Conservation (phyloP, 2,888 invertebrate genomes). For the Dyspetes luteomarginatus region DNA sequence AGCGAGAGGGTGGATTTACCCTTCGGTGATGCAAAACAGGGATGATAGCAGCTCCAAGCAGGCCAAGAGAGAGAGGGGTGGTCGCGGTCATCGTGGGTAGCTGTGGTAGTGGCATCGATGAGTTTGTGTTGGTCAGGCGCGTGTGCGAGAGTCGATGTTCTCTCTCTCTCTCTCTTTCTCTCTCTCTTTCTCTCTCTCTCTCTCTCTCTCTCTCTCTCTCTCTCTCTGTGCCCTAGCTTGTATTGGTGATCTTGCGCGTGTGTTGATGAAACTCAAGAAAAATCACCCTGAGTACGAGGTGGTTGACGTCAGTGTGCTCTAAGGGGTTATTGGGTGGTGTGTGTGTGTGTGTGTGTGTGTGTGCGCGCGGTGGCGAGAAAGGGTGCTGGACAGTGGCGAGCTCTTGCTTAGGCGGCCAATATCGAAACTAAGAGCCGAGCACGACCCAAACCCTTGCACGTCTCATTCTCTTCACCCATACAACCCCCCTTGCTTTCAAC, state of each 20-base stretch:
- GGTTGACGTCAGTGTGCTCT: constrained; percentile 74
- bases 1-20: constrained; percentile 57
- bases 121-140: constrained; percentile 68
- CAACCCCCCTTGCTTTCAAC: constrained; percentile 58
- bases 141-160: constrained; percentile 71
- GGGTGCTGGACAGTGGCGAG: constrained; percentile 83
- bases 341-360: too few species aligned
- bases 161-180: too few species aligned
- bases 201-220: too few species aligned
- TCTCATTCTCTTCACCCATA: constrained; percentile 61
- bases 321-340: constrained; percentile 77
- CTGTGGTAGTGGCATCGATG: constrained; percentile 67
- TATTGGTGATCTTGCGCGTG: constrained; percentile 74
- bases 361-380: too few species aligned
- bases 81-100: constrained; percentile 26
- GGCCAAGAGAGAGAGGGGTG: constrained; percentile 28
- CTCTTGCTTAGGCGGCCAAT: constrained; percentile 81
- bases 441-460: constrained; percentile 59
- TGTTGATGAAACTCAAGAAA: constrained; percentile 80
- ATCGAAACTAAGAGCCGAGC: constrained; percentile 78
- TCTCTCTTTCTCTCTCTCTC: too few species aligned
- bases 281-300: constrained; percentile 75
- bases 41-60: constrained; percentile 58
- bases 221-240: constrained; percentile 52
- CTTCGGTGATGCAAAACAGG: constrained; percentile 63